Base-by-base conservation (phyloP, 2,797 vertebrate genomes). In the Vireo griseus region DNA sequence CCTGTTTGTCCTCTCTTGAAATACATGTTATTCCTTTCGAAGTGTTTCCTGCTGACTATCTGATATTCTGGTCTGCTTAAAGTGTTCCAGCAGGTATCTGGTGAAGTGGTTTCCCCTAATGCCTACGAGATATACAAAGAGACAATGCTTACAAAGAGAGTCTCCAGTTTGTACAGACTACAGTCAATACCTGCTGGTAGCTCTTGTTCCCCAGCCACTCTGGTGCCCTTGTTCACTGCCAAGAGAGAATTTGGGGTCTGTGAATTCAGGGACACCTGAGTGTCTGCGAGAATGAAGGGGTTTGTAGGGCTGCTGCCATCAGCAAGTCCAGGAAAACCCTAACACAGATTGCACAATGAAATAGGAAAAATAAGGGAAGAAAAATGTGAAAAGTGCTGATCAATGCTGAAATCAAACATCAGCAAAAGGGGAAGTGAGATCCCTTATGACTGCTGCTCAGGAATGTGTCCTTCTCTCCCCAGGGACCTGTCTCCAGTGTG, bases 401-500 rank as follows among this genome's bases (percentile, higher is more conserved):
- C 5, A 75, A 3, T 33, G 37, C 35, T 69, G 39, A 82, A 87
- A 29, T 31, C 40, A 72, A 73, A 40, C 1, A 3, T 7, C 0
- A 2, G 10, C 50, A 24, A 85, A 92, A 94, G 21, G 6, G 44
- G 87, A 94, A 96, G 26, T 63, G 37, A 79, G 17, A 82, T 69
- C 8, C 9, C 22, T 84, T 25, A 31, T 39, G 26, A 57, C 7
- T 58, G 13, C 16, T 73, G 35, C 16, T 5, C 40, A 73, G 22
- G 13, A 48, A 45, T 7, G 3, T 48, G 51, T 76, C 9, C 13
- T 86, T 4, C 20, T 61, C 50, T 92, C 45, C 29, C 8, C 37
- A 96, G 95, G 81, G 5, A 44, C 10, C 14, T 91, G 74, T 12
- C 94, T 96, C 50, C 89, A 91, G 75, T 96, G 96, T 50, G 95